Evolutionary conservation across 2,797 vertebrate genomes (phyloP), one percentile per base, ranked within the genome.

Genomic region (Scleropages formosus): DNA sequence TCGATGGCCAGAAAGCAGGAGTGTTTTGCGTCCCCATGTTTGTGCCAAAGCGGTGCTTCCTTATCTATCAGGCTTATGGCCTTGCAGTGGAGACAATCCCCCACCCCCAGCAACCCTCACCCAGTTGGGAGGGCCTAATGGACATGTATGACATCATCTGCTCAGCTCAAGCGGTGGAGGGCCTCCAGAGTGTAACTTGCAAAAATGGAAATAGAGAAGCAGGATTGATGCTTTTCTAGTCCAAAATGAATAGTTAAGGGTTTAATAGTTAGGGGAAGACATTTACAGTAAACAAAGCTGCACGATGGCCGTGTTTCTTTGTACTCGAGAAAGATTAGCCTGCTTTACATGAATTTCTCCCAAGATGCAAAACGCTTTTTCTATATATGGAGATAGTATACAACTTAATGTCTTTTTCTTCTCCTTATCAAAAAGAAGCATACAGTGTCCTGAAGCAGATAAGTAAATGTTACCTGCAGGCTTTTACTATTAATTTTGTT

Each of bases 291-390:
- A 24, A 12, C 20, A 16, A 0, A 13, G 20, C 46, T 13, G 39
- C 39, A n/a, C 7, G 20, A 51, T 22, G 0, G 12, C 44, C 13
- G 24, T n/a, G n/a, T 49, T 68, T 47, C 49, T 22, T 46, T 68
- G 66, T 20, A 20, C 68, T 68, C 13, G 20, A 8, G 20, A 49
- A 12, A 46, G 39, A 0, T 12, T 47, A 68, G 66, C 13, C 11
- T 6, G 44, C 18, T 66, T 12, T 66, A 68, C 16, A 49, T 47
- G 46, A 44, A 68, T 68, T 68, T 51, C 46, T 68, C 66, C 2
- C 66, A 68, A 4, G 46, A 68, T 68, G n/a, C 1, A 46, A 39
- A 68, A 68, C 64, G 39, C 66, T 47, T 66, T 66, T 64, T n/a
- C 20, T 47, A 20, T 27, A 65, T 18, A 65, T 27, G 44, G 65